Evolutionary conservation across 2,113 vertebrate genomes (phyloP), one percentile per base, ranked within the genome.

Genomic region (Thermophis baileyi): DNA sequence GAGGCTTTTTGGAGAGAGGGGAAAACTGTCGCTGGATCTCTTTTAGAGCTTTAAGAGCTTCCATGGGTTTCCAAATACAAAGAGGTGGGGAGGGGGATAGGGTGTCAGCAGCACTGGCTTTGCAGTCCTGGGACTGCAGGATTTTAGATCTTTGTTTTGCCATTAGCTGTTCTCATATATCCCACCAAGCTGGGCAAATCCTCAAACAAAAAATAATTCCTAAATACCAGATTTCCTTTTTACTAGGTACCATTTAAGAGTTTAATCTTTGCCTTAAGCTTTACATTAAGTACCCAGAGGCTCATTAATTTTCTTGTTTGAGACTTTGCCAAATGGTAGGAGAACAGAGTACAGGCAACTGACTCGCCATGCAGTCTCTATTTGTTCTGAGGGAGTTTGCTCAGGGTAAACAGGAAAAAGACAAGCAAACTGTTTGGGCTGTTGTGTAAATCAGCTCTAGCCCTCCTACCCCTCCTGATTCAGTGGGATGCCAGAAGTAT

Each of bases 381-480:
- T 27, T 35, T n/a, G 27, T 35, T 25, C 25, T 0, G 0, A 91
- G 94, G 46, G 90, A 51, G 18, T 9, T n/a, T 47, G 14, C 6
- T 5, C 49, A 54, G 35, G 35, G 2, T 93, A 94, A 55, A 49
- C 46, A 87, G 63, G 9, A 53, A 46, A 89, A 30, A 54, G 14
- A 27, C 22, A 11, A 49, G 35, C 51, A 74, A 27, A 30, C 54
- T 74, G 57, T 6, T 12, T 6, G 92, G 93, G 25, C 47, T 51
- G 51, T 9, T 25, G 14, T 49, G 10, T 89, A 89, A 92, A 93
- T 30, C 7, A 94, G 44, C 6, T 81, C 74, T 44, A 20, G 6
- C 35, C 2, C 30, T 94, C 49, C 90, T 94, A 47, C 27, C n/a
- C 2, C 69, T 57, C 25, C 54, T 30, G 91, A 89, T 94, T 95